Base-by-base conservation (phyloP, 2,113 vertebrate genomes). In the Lontra canadensis region DNA sequence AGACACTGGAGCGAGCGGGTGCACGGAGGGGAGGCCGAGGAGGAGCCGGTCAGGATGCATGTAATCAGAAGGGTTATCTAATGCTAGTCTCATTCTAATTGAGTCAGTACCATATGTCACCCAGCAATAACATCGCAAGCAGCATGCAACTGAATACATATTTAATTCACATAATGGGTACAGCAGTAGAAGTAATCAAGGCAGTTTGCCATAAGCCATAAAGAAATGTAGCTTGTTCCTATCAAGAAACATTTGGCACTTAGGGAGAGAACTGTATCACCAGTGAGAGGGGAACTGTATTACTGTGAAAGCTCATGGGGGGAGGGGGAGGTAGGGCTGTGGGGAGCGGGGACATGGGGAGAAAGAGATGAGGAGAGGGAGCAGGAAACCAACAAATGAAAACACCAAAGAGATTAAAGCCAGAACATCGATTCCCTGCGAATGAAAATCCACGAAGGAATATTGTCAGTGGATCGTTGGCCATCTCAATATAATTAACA, bases 101-200 rank as follows among this genome's bases (percentile, higher is more conserved):
- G 99, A 99, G 98, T 98, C 98, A 98, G 98, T 98, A 99, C 99
- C 99, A 99, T 99, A 99, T 99, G 99, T 99, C 99, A 99, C 98
- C 98, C 98, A 97, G 99, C 98, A 99, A 98, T 99, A 99, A 99
- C 99, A 99, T 98, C 96, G 97, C 98, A 98, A 99, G 98, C 99
- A 99, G 99, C 98, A 98, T 99, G 99, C 98, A 98, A 98, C 99
- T 98, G 99, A 99, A 99, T 99, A 99, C 99, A 99, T 99, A 99
- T 99, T 99, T 99, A 99, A 99, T 99, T 99, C 99, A 98, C 99
- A 99, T 99, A 99, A 99, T 99, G 99, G 98, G 99, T 99, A 99
- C 98, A 99, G 99, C 99, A 98, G 99, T 98, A 98, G 98, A 98
- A 99, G 99, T 99, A 99, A 99, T 99, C 99, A 99, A 99, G 99